phyloP scores from a whole-genome alignment of 2,888 invertebrate species.

The Oxytorus armatus region DNA sequence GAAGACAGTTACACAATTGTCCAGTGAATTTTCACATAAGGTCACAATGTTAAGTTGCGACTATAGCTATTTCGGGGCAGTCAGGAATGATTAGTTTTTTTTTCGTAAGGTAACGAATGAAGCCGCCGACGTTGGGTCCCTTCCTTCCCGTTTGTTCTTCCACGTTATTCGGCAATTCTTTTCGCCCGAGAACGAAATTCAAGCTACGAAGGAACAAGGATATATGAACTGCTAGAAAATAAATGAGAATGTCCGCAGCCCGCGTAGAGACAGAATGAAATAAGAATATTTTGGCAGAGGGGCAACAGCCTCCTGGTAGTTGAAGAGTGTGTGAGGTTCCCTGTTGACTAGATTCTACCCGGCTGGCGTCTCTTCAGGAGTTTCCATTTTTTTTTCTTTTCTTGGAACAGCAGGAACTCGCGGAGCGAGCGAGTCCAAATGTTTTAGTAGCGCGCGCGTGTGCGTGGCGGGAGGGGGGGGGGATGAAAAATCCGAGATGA shows the following conservation, averaged over 20 bases:
- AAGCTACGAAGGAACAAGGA: background rate
- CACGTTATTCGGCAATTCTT: background rate
- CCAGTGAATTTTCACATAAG: too few relatives aligned
- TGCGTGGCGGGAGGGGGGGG: background rate
- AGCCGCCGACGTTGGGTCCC: too few relatives aligned
- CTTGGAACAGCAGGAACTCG: slow-evolving; percentile 14
- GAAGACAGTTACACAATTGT: too few relatives aligned
- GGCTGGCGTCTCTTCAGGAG: slow-evolving; percentile 9
- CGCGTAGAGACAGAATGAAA: slow-evolving; percentile 31
- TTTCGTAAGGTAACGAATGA: background rate
- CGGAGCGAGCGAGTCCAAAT: slow-evolving; percentile 37
- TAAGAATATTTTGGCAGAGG: slow-evolving; percentile 49
- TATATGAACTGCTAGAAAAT: slow-evolving; percentile 16
- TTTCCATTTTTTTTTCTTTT: slow-evolving; percentile 35
- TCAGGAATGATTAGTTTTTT: background rate
- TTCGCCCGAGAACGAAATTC: background rate
- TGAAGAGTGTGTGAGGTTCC: slow-evolving; percentile 1
- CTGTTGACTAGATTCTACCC: slow-evolving; percentile 19
- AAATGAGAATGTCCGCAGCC: slow-evolving; percentile 34
- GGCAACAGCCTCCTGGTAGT: background rate
- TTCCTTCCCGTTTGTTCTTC: background rate
- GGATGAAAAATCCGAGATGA: slow-evolving; percentile 51
- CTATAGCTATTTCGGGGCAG: background rate
- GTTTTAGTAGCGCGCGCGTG: slow-evolving; percentile 10
- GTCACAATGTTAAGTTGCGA: too few relatives aligned